Evolutionary conservation across 2,113 vertebrate species (phyloP), one percentile per base, ranked within the genome.

Genomic region (Pimephales promelas): DNA sequence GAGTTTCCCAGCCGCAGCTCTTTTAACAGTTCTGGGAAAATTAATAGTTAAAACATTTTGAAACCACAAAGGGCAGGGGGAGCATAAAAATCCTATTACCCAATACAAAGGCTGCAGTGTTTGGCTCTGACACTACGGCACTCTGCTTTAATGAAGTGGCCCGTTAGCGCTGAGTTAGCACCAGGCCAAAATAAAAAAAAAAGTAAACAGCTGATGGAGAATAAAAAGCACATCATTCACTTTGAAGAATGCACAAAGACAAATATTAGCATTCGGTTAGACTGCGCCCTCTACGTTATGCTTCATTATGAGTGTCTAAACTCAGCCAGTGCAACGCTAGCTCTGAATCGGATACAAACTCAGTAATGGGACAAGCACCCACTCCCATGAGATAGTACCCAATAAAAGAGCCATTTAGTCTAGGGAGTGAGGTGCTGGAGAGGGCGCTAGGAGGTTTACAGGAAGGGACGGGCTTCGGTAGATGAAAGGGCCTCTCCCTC

Each of bases 1-100:
- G 86, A 54, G 70, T 90, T 87, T 90, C 90, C 78, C 89, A 91
- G 86, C 84, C 73, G 36, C 31, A 83, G 52, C 66, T 82, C 20
- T 40, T 83, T 56, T 81, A 85, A 83, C 47, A 71, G 71, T 82
- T 84, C 34, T 59, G 84, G 89, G 89, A 90, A 92, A 90, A 89
- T 90, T 90, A 92, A 92, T 88, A 91, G 88, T 88, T 87, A 86
- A 91, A 92, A 92, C 24, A 72, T 82, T 88, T 87, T 86, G 78
- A 81, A 90, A 90, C 87, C 84, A 85, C 87, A 90, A 86, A 88
- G 83, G 87, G 88, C 85, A 84, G 72, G 3, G 45, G 52, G 66
- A 86, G 89, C 88, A 92, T 90, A 92, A 89, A 90, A 94, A 94
- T 93, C 92, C 91, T 91, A 93, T 93, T 93, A 93, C 36, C 49